A percentile compares a stretch with the other conserved stretches of the same genome.
Evolutionary conservation across 1,140 invertebrate genomes (phyloP).

Genomic region (Ceratitis capitata): DNA sequence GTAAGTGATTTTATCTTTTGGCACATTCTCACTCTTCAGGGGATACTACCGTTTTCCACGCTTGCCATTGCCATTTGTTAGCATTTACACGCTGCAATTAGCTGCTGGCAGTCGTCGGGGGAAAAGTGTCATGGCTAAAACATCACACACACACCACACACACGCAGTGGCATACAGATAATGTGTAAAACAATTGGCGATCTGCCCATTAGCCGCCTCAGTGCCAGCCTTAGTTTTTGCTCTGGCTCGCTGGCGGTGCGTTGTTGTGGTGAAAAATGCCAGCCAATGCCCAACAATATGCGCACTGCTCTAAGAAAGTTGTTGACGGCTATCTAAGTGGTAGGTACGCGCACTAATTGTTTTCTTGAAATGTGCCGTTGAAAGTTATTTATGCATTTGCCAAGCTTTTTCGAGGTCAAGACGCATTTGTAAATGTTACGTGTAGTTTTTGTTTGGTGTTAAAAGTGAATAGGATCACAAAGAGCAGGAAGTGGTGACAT

Average conservation of each 20-base stretch:
- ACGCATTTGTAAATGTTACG: too few relatives aligned
- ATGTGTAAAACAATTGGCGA: not conserved
- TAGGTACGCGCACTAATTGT: slow-evolving; percentile 19
- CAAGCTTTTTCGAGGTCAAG: too few relatives aligned
- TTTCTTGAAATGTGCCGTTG: not conserved
- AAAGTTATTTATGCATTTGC: too few relatives aligned
- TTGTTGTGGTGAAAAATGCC: not conserved
- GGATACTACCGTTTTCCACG: slow-evolving; percentile 34
- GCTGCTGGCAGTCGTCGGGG: slow-evolving; percentile 17
- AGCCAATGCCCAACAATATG: not conserved
- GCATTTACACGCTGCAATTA: slow-evolving; percentile 35
- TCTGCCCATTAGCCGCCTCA: not conserved
- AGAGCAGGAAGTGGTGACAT: too few relatives aligned
- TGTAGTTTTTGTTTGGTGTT: too few relatives aligned
- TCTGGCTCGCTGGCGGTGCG: not conserved
- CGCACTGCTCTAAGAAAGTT: slow-evolving; percentile 14
- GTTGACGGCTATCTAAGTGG: not conserved
- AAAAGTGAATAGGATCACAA: too few relatives aligned
- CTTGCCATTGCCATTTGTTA: slow-evolving; percentile 37
- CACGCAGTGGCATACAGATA: too few relatives aligned
- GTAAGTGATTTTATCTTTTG: slow-evolving; percentile 37
- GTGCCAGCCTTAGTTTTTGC: not conserved
- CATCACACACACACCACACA: too few relatives aligned
- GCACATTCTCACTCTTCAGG: slow-evolving; percentile 32
- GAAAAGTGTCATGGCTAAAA: slow-evolving; percentile 32